A percentile compares a stretch with the other conserved stretches of the same genome.
Conservation (phyloP, 1,140 invertebrate genomes). For the Zaprionus tsacasi region DNA sequence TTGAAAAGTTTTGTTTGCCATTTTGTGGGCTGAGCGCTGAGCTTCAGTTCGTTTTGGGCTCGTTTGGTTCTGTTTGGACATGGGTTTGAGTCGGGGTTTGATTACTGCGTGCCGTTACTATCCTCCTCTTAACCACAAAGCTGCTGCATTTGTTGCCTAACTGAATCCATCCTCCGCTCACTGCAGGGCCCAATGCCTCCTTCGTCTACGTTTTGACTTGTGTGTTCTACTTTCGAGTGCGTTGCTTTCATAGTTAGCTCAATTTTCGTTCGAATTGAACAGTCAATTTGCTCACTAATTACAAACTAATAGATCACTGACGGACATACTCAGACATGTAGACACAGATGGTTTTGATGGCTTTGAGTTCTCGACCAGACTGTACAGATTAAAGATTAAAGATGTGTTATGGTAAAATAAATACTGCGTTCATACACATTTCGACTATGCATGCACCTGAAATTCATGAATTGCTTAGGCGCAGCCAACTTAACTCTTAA, state of each 20-base stretch:
- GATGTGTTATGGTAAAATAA: too few relatives aligned
- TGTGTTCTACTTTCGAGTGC: conserved; percentile 21
- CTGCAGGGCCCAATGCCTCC: not conserved
- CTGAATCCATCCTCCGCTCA: not conserved
- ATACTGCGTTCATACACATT: too few relatives aligned
- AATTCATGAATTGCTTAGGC: too few relatives aligned
- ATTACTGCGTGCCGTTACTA: not conserved
- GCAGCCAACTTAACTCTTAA: too few relatives aligned
- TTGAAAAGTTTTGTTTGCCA: conserved; percentile 55
- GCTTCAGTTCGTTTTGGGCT: conserved; percentile 2
- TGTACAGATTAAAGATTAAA: not conserved
- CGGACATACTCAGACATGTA: not conserved
- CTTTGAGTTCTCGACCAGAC: not conserved
- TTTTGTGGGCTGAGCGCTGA: conserved; percentile 22
- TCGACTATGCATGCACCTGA: too few relatives aligned
- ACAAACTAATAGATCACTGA: conserved; percentile 27
- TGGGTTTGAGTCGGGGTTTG: not conserved
- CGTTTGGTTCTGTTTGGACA: conserved; percentile 13
- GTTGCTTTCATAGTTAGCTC: conserved; percentile 19
- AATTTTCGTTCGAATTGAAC: conserved; percentile 21
- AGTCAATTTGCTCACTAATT: conserved; percentile 35
- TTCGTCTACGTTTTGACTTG: not conserved
- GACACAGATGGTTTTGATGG: not conserved
- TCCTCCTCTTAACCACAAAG: conserved; percentile 10
- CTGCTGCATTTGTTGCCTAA: conserved; percentile 41